These are phyloP conservation scores for Psephotus haematonotus DNA, from an alignment of 2,113 vertebrate species.

Conservation along the genomic window DNA sequence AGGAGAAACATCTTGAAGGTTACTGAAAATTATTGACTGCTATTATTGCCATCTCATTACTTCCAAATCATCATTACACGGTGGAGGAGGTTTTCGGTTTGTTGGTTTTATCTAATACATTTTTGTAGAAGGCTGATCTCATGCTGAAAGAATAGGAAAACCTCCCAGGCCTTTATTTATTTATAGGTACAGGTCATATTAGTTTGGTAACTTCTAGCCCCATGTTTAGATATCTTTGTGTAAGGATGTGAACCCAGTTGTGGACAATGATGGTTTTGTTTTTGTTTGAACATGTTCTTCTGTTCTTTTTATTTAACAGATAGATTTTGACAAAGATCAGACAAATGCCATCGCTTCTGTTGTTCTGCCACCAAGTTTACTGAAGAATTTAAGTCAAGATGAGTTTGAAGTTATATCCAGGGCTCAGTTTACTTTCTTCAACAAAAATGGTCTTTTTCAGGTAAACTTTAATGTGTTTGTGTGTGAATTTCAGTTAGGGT, in stretches of 20 bases:
- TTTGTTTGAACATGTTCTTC: not conserved
- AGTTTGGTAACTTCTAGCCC: not conserved
- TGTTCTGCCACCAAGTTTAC: constrained; percentile 83
- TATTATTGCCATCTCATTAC: not conserved
- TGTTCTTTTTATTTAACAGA: constrained; percentile 71
- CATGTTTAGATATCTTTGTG: not conserved
- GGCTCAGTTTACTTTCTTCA: constrained; percentile 95
- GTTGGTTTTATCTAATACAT: not conserved
- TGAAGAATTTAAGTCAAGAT: constrained; percentile 77
- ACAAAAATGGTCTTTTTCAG: constrained; percentile 90
- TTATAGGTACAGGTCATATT: not conserved
- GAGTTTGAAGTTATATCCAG: constrained; percentile 79
- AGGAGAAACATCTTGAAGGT: not conserved
- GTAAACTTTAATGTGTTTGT: constrained; percentile 54
- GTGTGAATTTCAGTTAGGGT: not conserved
- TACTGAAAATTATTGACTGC: not conserved
- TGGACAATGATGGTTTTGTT: not conserved
- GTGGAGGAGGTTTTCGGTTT: not conserved
- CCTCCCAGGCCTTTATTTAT: not conserved
- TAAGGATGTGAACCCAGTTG: not conserved
- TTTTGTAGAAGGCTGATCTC: not conserved
- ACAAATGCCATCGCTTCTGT: constrained; percentile 82
- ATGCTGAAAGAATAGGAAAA: not conserved
- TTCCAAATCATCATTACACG: not conserved
- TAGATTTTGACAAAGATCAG: constrained; percentile 82